Percentiles rank a stretch among this genome's conserved stretches.
Conservation (phyloP, 2,113 vertebrate genomes). For the Protobothrops mucrosquamatus region DNA sequence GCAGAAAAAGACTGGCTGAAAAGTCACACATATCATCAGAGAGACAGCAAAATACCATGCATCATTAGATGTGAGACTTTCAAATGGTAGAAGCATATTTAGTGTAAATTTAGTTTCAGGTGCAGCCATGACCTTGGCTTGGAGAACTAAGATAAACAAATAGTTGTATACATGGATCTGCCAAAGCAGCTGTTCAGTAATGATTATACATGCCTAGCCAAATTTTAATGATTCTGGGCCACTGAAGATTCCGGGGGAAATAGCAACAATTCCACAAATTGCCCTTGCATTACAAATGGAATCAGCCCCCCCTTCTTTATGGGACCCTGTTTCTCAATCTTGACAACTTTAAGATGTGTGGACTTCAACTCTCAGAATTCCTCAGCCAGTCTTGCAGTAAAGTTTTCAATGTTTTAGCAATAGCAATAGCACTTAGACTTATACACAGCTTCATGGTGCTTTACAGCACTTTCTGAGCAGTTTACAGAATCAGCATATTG, state of each 20-base stretch:
- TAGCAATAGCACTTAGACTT: neutral
- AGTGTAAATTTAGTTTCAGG: neutral
- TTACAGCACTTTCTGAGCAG: too few relatives aligned
- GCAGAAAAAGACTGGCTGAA: neutral
- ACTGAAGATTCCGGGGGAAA: neutral
- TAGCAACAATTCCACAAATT: neutral
- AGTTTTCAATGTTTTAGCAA: neutral
- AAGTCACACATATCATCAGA: neutral
- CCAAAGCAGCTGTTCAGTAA: neutral
- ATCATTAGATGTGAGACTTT: neutral
- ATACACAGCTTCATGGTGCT: too few relatives aligned
- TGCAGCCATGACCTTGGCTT: neutral
- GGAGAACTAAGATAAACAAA: neutral
- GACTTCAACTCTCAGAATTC: neutral
- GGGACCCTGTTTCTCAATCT: neutral
- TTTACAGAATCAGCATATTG: neutral
- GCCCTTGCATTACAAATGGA: neutral
- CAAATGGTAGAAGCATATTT: neutral
- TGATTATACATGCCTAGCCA: neutral
- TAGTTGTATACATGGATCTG: neutral
- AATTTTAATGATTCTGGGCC: neutral
- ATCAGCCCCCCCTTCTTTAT: neutral
- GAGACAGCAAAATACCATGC: neutral
- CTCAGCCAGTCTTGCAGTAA: neutral
- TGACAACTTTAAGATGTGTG: neutral